These are phyloP conservation scores for Equus quagga DNA, from an alignment of 2,113 vertebrate species.

Conservation along the genomic window DNA sequence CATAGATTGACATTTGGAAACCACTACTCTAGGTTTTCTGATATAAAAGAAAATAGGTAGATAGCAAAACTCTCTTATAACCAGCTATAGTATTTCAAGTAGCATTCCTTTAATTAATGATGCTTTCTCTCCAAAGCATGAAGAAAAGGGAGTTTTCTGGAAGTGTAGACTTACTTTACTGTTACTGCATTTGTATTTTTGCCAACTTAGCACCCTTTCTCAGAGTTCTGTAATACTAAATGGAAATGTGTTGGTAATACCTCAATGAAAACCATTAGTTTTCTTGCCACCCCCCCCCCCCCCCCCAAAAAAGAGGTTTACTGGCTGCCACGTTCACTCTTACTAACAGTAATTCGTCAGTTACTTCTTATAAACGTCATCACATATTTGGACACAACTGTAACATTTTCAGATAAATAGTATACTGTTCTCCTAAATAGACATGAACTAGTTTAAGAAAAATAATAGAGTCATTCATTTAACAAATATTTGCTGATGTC, in stretches of 20 bases:
- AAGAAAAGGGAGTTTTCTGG: neutral
- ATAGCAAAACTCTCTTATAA: neutral
- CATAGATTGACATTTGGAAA: neutral
- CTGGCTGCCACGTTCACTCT: neutral
- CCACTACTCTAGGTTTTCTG: neutral
- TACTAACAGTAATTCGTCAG: neutral
- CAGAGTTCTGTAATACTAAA: neutral
- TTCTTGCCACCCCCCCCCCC: neutral
- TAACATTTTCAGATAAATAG: neutral
- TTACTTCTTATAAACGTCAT: slow-evolving; percentile 17
- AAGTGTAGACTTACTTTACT: neutral
- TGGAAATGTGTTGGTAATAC: neutral
- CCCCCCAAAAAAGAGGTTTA: neutral
- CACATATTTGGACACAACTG: neutral
- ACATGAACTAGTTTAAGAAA: slow-evolving; percentile 38
- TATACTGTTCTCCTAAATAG: neutral
- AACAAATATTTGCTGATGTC: neutral
- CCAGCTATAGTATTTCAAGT: neutral
- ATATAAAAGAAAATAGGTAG: slow-evolving; percentile 2
- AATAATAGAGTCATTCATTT: slow-evolving; percentile 12
- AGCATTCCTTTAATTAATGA: neutral
- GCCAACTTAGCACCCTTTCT: neutral
- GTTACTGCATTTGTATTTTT: neutral
- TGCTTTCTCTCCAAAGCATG: neutral
- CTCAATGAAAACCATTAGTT: neutral